Evolutionary conservation across 2,797 vertebrate species (phyloP).

Genomic region (Gallinago stenura): DNA sequence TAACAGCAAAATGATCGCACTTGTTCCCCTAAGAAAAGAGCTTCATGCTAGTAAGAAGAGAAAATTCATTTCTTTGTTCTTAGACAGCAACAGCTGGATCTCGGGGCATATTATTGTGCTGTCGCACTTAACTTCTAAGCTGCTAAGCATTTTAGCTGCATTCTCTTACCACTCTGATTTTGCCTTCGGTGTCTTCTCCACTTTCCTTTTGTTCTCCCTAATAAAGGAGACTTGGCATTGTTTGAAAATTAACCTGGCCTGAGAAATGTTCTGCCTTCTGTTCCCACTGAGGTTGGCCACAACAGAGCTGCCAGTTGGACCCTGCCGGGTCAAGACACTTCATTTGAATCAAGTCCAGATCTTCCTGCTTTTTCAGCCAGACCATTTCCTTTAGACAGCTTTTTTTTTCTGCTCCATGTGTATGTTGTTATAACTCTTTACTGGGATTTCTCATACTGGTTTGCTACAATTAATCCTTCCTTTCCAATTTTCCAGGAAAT

Average conservation of each 20-base stretch:
- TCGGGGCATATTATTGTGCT: not conserved
- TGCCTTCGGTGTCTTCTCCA: not conserved
- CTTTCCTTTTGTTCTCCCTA: not conserved
- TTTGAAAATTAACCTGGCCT: not conserved
- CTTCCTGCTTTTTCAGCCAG: not conserved
- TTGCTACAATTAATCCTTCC: not conserved
- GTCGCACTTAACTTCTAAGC: not conserved
- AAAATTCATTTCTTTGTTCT: slow-evolving; percentile 47
- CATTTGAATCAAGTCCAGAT: not conserved
- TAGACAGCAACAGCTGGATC: not conserved
- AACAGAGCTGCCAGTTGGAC: not conserved
- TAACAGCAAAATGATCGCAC: not conserved
- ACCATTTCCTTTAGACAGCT: not conserved
- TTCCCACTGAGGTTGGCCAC: not conserved
- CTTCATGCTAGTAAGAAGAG: not conserved
- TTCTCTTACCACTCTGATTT: not conserved
- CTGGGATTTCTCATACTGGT: not conserved
- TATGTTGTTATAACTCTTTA: not conserved
- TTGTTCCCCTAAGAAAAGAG: slow-evolving; percentile 34
- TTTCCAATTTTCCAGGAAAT: not conserved
- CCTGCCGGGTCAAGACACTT: not conserved
- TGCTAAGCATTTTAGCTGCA: not conserved
- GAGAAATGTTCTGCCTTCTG: not conserved
- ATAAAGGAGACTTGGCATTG: not conserved
- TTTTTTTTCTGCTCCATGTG: not conserved